Evolutionary conservation across 2,888 invertebrate genomes (phyloP), one percentile per base, ranked within the genome.

Genomic region (Epinotia nisella): DNA sequence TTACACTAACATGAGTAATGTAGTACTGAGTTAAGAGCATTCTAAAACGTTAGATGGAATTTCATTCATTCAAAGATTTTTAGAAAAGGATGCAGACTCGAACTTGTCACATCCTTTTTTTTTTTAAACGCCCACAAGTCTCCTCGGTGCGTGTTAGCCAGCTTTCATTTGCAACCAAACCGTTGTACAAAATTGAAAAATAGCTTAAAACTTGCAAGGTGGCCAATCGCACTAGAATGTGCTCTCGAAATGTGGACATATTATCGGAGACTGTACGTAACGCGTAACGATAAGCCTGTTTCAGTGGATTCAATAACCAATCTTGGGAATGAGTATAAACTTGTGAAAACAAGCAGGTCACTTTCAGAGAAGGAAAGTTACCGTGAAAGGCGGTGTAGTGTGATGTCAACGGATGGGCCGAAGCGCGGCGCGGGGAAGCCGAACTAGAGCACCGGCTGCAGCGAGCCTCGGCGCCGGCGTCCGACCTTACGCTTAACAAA

Each of bases 231-330:
- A n/a, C 49, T 62, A 49, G 24, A 41, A 56, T 24, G 41, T 15
- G 7, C 69, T 64, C 53, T 64, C 39, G 59, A 53, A 60, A 70
- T 21, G 65, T 65, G 65, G 68, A 59, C 72, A 56, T 66, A 58
- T 71, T 68, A 51, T 53, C 67, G 19, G 71, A 76, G 79, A 70
- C 77, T 81, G 80, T 81, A 83, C 81, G 80, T 82, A 81, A 76
- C 75, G 74, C 77, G 74, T 35, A 35, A 78, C 74, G 77, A 76
- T 76, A 82, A 89, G 89, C 90, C 90, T 90, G 91, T 88, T 90
- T 88, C 90, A 90, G 90, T 89, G 89, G 83, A 79, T 81, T 78
- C 76, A 59, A 75, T 58, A 74, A 64, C 41, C 66, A 76, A 75
- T 10, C 60, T 70, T 71, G 59, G 56, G 53, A 65, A 76, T 74